Evolutionary conservation across 2,797 vertebrate genomes (phyloP).

Genomic region (Microctenopoma steveboyesi): DNA sequence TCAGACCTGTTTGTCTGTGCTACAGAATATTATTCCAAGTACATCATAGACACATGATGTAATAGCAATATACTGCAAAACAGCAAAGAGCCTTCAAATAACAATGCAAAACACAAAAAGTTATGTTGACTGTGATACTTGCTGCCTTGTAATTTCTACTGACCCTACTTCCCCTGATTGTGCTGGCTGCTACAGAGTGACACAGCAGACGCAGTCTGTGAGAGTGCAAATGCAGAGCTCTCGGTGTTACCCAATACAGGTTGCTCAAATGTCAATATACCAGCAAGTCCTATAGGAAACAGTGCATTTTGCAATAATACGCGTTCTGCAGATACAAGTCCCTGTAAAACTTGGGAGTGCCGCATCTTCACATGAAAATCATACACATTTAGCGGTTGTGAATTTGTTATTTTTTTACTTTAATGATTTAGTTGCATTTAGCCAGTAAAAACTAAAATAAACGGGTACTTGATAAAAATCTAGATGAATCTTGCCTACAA

Average conservation of each 20-base stretch:
- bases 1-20: neutral
- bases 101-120: neutral
- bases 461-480: neutral
- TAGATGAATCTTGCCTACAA: neutral
- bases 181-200: slow-evolving; percentile 5
- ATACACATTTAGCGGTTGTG: neutral
- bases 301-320: slow-evolving; percentile 20
- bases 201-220: slow-evolving; percentile 13
- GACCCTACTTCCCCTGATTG: slow-evolving; percentile 2
- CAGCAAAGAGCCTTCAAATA: neutral
- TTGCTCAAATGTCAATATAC: slow-evolving; percentile 36
- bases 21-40: slow-evolving; percentile 6
- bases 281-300: slow-evolving; percentile 16
- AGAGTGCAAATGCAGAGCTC: slow-evolving; percentile 1
- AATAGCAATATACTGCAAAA: neutral
- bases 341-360: neutral
- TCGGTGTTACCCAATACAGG: slow-evolving; percentile 20
- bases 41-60: neutral
- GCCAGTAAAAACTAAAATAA: neutral
- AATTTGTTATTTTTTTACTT: neutral
- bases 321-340: neutral
- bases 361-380: neutral
- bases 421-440: neutral
- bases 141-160: slow-evolving; percentile 29
- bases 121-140: slow-evolving; percentile 15